Evolutionary conservation across 2,888 invertebrate genomes (phyloP).

Genomic region (Ceraclea dissimilis): DNA sequence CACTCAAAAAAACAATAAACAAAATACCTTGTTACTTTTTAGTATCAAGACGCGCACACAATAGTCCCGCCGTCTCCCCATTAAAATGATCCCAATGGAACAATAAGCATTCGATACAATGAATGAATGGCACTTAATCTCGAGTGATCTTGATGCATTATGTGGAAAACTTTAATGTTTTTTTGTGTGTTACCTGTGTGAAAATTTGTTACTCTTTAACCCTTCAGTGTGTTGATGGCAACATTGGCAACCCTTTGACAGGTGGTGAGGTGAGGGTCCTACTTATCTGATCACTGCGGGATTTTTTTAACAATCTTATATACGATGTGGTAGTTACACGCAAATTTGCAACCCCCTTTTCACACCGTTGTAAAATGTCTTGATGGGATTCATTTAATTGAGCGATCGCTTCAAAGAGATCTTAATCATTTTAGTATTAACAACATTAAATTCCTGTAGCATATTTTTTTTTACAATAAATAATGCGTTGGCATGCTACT

Average conservation of each 20-base stretch:
- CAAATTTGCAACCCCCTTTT: neutral
- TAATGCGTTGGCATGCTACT: too few species aligned
- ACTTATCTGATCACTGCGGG: conserved; percentile 23
- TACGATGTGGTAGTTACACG: neutral
- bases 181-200: conserved; percentile 1
- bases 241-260: neutral
- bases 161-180: neutral
- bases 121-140: neutral
- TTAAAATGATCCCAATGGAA: neutral
- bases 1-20: conserved; percentile 1
- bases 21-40: neutral
- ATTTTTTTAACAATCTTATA: conserved; percentile 14
- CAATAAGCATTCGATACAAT: neutral
- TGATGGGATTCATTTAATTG: neutral
- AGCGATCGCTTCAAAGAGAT: neutral
- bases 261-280: conserved; percentile 14
- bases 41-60: neutral
- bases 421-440: neutral
- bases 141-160: neutral
- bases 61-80: neutral
- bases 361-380: neutral
- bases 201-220: conserved; percentile 1
- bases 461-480: too few species aligned
- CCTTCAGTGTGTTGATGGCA: neutral
- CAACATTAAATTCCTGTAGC: neutral